Evolutionary conservation across 2,888 invertebrate genomes (phyloP), one percentile per base, ranked within the genome.

Genomic region (Catocala nupta): DNA sequence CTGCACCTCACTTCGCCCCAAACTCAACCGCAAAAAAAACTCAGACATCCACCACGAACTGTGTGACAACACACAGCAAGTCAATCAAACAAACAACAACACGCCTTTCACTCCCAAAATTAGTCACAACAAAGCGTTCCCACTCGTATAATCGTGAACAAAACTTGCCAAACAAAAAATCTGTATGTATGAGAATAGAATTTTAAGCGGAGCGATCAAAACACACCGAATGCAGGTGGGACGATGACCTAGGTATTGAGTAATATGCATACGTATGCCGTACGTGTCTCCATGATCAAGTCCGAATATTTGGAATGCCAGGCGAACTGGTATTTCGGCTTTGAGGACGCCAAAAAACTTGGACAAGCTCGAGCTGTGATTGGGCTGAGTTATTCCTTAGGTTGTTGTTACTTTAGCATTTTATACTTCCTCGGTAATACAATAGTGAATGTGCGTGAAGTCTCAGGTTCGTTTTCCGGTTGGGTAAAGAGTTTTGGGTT

Each of bases 291-390:
- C 44, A 57, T 34, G 63, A 66, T 77, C 75, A 66, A 77, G 80
- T 63, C 65, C 80, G 70, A 81, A 82, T 84, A 73, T 78, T 82
- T 80, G 16, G 67, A 69, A 82, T 84, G 67, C 83, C 77, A 48
- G 44, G 36, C 73, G 45, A 74, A 76, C 75, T 71, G 70, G 74
- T 75, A 73, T 71, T 68, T 66, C 63, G 63, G 49, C 61, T 71
- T 73, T 60, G 61, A 39, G 47, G 55, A 54, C 55, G 54, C 47
- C 52, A 68, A 73, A 71, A 74, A 61, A 62, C 52, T 4, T 9
- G 7, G 48, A 62, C 57, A 63, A 39, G 62, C 71, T 57, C 10
- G 13, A 11, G 5, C 16, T 47, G 16, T 16, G 8, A 7, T 39
- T 39, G 6, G 12, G 1, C 5, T 13, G 0, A 9, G 47, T 16